A percentile compares a stretch with the other conserved stretches of the same genome.
These are phyloP conservation scores for Ochotona curzoniae DNA, from an alignment of 2,113 vertebrate species.

Conservation along the genomic window DNA sequence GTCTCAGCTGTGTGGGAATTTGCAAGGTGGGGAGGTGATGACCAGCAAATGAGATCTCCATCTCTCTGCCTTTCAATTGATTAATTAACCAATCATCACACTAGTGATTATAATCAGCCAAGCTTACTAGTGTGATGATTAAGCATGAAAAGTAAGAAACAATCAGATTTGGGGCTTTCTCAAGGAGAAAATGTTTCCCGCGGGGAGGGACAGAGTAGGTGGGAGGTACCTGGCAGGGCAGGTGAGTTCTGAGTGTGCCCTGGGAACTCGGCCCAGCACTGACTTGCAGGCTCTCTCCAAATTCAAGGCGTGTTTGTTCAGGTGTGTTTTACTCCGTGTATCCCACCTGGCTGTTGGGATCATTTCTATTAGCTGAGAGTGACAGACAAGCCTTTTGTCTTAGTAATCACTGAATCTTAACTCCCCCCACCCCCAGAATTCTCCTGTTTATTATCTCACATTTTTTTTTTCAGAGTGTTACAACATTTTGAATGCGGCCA, in stretches of 20 bases:
- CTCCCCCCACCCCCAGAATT: neutral
- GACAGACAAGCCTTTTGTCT: constrained; percentile 63
- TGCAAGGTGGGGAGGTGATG: too few species aligned
- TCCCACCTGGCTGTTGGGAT: constrained; percentile 39
- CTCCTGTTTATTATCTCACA: neutral
- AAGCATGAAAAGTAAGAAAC: neutral
- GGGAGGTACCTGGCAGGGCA: neutral
- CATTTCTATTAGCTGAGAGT: constrained; percentile 24
- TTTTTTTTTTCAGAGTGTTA: neutral
- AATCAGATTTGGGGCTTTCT: constrained; percentile 9
- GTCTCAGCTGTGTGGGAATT: too few species aligned
- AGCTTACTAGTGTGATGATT: neutral
- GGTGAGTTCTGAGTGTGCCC: constrained; percentile 6
- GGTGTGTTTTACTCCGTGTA: constrained; percentile 25
- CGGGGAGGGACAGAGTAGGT: neutral
- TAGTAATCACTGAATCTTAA: neutral
- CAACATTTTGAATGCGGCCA: constrained; percentile 36
- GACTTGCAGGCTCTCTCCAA: constrained; percentile 13
- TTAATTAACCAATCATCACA: too few species aligned
- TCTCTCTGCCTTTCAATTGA: too few species aligned
- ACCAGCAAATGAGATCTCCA: too few species aligned
- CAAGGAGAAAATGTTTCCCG: constrained; percentile 12
- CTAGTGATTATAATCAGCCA: neutral
- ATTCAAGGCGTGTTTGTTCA: constrained; percentile 69
- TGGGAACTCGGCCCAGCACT: constrained; percentile 32